phyloP scores from a whole-genome alignment of 2,797 vertebrate genomes.

The Sebastes goodei region DNA sequence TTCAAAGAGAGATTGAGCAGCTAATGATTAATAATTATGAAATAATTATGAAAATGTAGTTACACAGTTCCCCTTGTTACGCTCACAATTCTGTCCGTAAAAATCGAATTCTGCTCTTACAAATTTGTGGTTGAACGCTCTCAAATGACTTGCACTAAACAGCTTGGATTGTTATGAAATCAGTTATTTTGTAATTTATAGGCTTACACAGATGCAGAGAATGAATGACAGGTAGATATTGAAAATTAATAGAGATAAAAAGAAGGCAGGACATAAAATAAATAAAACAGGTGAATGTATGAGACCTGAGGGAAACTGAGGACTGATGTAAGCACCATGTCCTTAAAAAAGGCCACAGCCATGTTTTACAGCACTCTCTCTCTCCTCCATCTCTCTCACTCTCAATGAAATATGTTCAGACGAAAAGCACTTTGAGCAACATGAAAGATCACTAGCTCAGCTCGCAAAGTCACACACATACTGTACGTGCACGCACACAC shows the following conservation, averaged over 20 bases:
- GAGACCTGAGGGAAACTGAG: neutral
- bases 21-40: neutral
- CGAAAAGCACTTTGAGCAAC: slow-evolving; percentile 64
- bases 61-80: neutral
- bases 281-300: neutral
- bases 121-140: neutral
- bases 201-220: neutral
- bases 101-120: neutral
- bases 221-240: neutral
- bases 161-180: neutral
- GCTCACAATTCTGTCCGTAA: neutral
- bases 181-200: neutral
- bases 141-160: neutral
- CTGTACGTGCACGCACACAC: neutral
- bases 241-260: neutral
- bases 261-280: neutral
- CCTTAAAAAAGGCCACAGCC: slow-evolving; percentile 47
- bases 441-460: slow-evolving; percentile 53
- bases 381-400: slow-evolving; percentile 27
- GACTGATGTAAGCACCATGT: slow-evolving; percentile 16
- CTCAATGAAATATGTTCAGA: slow-evolving; percentile 49
- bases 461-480: slow-evolving; percentile 11
- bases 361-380: slow-evolving; percentile 31
- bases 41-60: neutral
- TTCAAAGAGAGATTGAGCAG: no score